Evolutionary conservation across 1,140 invertebrate genomes (phyloP), one percentile per base, ranked within the genome.

Genomic region (Battus philenor): DNA sequence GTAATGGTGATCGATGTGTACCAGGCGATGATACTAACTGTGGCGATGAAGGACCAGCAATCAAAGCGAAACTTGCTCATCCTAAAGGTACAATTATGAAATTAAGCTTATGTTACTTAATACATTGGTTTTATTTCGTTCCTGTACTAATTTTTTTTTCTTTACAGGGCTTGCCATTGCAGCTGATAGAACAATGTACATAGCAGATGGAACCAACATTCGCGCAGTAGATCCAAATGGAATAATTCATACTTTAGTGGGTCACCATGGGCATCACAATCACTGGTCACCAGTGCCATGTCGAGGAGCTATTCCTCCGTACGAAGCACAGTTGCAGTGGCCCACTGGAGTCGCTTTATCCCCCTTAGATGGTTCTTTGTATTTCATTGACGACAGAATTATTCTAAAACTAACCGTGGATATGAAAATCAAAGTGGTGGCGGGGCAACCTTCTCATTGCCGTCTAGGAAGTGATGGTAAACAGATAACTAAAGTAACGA

Each of bases 371-470:
- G 95, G 96, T 22, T 93, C 94, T 0, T 85, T 99, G 0, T 95
- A 98, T 70, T 97, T 99, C 59, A 94, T 99, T 33, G 98, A 99
- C 69, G 96, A 98, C 69, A 90, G 96, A 49, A 90, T 98, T 1
- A 94, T 99, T 0, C 86, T 98, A 24, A 96, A 97, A 77, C 85
- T 99, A 27, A 98, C 96, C 1, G 92, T 93, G 20, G 96, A 97
- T 64, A 91, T 95, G 88, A 96, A 97, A 82, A 92, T 95, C 4
- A 93, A 93, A 59, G 93, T 97, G 0, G 93, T 98, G 2, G 96
- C 97, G 44, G 97, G 97, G 18, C 93, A 93, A 24, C 96, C 96
- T 2, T 86, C 96, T 5, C 96, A 98, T 75, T 98, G 96, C 59
- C 87, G 89, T 44, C 73, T 89, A 7, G 70, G 76, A 33, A 78